phyloP scores from a whole-genome alignment of 1,140 invertebrate genomes.

The Sweltsa coloradensis region DNA sequence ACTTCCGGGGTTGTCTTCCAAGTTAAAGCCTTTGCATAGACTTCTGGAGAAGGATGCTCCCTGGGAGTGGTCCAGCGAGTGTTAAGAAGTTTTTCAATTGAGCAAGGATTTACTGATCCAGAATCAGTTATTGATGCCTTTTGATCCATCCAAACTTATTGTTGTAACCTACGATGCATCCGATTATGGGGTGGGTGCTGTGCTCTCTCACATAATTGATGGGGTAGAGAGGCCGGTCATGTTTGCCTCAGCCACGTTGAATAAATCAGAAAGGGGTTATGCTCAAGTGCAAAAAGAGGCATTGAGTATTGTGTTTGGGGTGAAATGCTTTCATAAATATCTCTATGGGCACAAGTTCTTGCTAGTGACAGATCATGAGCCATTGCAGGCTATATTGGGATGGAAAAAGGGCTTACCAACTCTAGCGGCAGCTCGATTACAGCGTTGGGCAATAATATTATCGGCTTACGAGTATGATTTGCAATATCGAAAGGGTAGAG shows the following conservation, averaged over 20 bases:
- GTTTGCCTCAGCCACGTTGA: no score
- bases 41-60: conserved; percentile 19
- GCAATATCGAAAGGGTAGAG: neutral
- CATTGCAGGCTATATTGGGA: no score
- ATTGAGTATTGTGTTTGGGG: no score
- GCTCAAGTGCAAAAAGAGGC: no score
- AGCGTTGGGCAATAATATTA: neutral
- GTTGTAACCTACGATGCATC: neutral
- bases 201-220: no score
- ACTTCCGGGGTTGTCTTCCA: conserved; percentile 24
- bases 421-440: neutral
- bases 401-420: conserved; percentile 1
- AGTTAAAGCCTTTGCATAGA: conserved; percentile 23
- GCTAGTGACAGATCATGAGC: no score
- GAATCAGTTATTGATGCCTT: neutral
- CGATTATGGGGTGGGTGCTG: neutral
- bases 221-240: no score
- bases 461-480: neutral
- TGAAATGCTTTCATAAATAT: no score
- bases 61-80: neutral
- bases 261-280: no score
- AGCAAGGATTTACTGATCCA: neutral
- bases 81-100: neutral
- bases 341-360: no score
- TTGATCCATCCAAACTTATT: neutral